Evolutionary conservation across 2,888 invertebrate species (phyloP).

Genomic region (Trimorus sp.): DNA sequence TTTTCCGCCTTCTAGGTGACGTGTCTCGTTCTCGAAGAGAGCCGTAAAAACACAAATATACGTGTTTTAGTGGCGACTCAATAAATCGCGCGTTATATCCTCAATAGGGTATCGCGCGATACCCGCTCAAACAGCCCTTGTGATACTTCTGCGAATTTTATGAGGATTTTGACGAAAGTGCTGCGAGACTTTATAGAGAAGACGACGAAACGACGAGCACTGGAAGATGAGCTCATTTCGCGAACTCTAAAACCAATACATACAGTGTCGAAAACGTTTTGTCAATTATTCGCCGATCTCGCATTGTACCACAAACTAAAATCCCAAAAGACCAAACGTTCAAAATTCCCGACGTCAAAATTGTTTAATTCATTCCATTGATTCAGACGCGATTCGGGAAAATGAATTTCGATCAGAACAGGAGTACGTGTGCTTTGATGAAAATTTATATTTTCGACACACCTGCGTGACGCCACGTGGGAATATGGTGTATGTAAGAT

Average conservation of each 20-base stretch:
- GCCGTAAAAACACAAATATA: slow-evolving; percentile 66
- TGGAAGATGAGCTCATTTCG: slow-evolving; percentile 69
- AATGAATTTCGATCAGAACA: no score
- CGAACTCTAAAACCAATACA: slow-evolving; percentile 68
- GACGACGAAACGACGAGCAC: slow-evolving; percentile 55
- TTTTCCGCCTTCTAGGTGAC: slow-evolving; percentile 38
- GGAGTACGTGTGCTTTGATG: no score
- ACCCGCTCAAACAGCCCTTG: slow-evolving; percentile 58
- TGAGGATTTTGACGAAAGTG: slow-evolving; percentile 73
- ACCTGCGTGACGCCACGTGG: background rate
- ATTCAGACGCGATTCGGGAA: no score
- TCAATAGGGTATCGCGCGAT: slow-evolving; percentile 66
- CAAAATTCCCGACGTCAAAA: no score
- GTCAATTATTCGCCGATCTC: no score
- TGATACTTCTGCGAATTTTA: slow-evolving; percentile 70
- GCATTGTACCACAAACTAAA: no score
- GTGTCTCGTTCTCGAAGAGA: slow-evolving; percentile 66
- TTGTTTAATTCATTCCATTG: no score
- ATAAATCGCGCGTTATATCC: slow-evolving; percentile 74
- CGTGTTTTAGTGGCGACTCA: slow-evolving; percentile 67
- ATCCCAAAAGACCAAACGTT: no score
- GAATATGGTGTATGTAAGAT: no score
- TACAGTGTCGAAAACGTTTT: slow-evolving; percentile 51
- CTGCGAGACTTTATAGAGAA: slow-evolving; percentile 70
- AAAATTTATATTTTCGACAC: background rate